Evolutionary conservation across 1,140 invertebrate species (phyloP).

Genomic region (Drosophila ficusphila): DNA sequence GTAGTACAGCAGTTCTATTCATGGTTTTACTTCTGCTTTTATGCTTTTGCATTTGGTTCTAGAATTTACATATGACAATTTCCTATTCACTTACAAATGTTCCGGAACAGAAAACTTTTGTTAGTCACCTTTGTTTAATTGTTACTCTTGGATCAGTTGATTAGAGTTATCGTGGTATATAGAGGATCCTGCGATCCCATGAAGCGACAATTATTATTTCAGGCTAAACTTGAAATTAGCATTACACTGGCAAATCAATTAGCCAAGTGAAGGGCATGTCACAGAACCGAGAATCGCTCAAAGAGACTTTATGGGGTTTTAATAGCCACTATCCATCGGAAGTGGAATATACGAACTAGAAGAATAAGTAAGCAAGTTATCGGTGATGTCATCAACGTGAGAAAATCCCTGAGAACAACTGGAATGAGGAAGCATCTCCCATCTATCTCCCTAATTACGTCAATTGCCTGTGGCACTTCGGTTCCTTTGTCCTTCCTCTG

Average conservation of each 20-base stretch:
- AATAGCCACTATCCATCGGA: constrained; percentile 24
- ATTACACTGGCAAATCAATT: constrained; percentile 65
- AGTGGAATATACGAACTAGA: not conserved
- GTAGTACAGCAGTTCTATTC: constrained; percentile 22
- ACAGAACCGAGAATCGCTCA: not conserved
- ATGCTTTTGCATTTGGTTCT: constrained; percentile 48
- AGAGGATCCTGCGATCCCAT: constrained; percentile 21
- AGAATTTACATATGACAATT: constrained; percentile 68
- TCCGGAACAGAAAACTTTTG: constrained; percentile 59
- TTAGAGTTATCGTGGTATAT: constrained; percentile 1
- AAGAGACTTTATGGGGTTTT: constrained; percentile 48
- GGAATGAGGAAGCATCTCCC: not conserved
- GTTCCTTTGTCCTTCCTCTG: constrained; percentile 41
- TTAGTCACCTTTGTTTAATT: constrained; percentile 20
- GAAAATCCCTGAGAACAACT: constrained; percentile 47
- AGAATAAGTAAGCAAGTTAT: not conserved
- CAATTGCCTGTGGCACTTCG: constrained; percentile 65
- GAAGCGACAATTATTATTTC: constrained; percentile 67
- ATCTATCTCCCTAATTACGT: constrained; percentile 66
- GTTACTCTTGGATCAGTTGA: constrained; percentile 21
- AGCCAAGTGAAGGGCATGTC: constrained; percentile 12
- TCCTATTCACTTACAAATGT: constrained; percentile 67
- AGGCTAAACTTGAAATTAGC: constrained; percentile 39
- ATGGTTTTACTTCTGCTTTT: constrained; percentile 40
- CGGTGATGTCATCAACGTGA: constrained; percentile 44